Conservation (phyloP, 2,113 vertebrate species). For the Podilymbus podiceps region DNA sequence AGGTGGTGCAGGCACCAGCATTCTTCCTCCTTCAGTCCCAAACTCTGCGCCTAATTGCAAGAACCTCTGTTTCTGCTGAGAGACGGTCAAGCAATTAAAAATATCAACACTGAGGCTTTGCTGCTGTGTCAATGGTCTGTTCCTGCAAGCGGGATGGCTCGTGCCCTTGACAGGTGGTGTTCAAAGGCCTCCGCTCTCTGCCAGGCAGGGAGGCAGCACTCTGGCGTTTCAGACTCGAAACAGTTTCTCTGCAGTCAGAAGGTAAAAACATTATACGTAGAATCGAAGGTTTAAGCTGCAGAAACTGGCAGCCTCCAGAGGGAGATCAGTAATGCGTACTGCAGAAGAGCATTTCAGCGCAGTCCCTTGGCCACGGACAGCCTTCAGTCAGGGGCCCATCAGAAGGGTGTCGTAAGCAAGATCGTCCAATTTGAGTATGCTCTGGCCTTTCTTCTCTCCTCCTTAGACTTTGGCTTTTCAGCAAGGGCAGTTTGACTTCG, state of each 20-base stretch:
- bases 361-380: neutral
- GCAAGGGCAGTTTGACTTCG: neutral
- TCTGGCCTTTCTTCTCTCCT: neutral
- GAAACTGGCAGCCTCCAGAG: slow-evolving; percentile 13
- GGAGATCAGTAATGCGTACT: neutral
- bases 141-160: neutral
- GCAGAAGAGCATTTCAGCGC: neutral
- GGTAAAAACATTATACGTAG: slow-evolving; percentile 29
- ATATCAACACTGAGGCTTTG: neutral
- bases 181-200: neutral
- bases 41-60: neutral
- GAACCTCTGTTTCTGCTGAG: neutral
- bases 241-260: slow-evolving; percentile 9
- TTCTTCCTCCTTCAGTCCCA: neutral
- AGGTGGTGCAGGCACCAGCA: neutral
- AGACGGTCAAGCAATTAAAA: neutral
- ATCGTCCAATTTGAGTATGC: neutral
- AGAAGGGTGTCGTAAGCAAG: neutral
- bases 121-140: fast-evolving
- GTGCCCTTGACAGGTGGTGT: neutral
- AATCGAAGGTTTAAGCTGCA: slow-evolving; percentile 3
- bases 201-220: neutral
- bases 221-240: neutral
- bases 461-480: neutral
- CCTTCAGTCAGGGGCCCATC: slow-evolving; percentile 11